These are phyloP conservation scores for Elgaria multicarinata DNA, from an alignment of 2,113 vertebrate species.

Conservation along the genomic window DNA sequence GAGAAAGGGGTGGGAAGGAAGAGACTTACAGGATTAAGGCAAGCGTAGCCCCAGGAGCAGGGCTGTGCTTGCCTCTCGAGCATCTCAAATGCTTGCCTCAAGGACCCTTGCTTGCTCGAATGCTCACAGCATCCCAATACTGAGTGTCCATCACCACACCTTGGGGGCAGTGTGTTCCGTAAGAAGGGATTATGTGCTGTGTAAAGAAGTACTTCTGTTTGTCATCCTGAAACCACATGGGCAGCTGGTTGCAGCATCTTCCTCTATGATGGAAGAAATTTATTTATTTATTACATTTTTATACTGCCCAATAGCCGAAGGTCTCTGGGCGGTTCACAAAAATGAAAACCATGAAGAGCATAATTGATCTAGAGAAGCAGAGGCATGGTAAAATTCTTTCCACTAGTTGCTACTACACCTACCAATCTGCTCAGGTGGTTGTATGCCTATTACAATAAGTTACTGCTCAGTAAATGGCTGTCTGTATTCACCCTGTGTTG, in stretches of 20 bases:
- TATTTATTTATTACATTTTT: too few species aligned
- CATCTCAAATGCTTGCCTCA: too few species aligned
- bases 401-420: neutral
- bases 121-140: neutral
- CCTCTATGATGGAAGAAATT: neutral
- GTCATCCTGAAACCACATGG: neutral
- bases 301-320: too few species aligned
- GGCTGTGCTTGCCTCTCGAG: too few species aligned
- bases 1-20: neutral
- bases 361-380: neutral
- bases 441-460: neutral
- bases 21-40: neutral
- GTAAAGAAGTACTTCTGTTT: neutral
- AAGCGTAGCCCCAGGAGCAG: neutral
- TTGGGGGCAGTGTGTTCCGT: neutral
- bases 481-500: neutral
- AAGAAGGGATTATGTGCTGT: neutral
- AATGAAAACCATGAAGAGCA: too few species aligned
- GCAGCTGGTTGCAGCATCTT: neutral
- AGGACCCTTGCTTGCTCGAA: neutral
- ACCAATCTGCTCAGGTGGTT: neutral
- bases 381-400: neutral
- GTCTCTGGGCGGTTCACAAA: too few species aligned
- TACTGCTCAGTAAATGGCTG: neutral
- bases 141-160: neutral